Conservation (phyloP, 2,113 vertebrate species). For the Gallinago media region DNA sequence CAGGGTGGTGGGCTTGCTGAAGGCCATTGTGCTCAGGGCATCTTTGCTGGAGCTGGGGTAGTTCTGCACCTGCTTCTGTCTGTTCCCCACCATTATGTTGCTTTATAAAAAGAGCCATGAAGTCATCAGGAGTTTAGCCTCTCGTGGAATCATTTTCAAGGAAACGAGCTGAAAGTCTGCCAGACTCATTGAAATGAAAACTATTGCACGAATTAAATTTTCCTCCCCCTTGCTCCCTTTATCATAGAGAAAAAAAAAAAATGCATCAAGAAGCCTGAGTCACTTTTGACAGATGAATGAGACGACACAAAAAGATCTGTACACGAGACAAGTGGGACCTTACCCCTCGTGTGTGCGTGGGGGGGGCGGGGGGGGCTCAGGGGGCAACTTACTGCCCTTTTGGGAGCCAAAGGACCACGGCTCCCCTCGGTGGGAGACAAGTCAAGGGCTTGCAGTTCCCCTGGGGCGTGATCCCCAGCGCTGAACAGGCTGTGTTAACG, state of each 20-base stretch:
- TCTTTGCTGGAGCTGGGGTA: slow-evolving; percentile 45
- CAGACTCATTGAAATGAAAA: not conserved
- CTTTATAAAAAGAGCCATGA: slow-evolving; percentile 75
- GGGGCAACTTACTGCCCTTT: not conserved
- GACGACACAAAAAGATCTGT: rapidly evolving
- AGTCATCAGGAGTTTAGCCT: slow-evolving; percentile 46
- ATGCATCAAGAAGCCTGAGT: rapidly evolving
- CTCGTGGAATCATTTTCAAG: not conserved
- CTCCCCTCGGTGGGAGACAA: not conserved
- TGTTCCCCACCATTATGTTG: slow-evolving; percentile 31
- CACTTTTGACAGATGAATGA: not conserved
- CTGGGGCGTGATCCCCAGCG: not conserved
- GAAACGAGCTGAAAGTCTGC: slow-evolving; percentile 29
- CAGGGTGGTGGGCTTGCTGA: not conserved
- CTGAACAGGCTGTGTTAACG: not conserved
- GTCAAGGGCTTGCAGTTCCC: not conserved
- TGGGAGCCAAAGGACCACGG: not conserved
- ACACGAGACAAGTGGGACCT: rapidly evolving
- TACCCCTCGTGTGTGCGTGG: not conserved
- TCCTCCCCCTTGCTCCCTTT: not conserved
- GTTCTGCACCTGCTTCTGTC: slow-evolving; percentile 85
- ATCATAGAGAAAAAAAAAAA: not conserved
- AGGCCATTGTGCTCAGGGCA: slow-evolving; percentile 19
- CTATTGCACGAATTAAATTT: not conserved
- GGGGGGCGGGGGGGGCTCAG: not conserved